Base-by-base conservation (phyloP, 2,113 vertebrate genomes). In the Puma concolor region DNA sequence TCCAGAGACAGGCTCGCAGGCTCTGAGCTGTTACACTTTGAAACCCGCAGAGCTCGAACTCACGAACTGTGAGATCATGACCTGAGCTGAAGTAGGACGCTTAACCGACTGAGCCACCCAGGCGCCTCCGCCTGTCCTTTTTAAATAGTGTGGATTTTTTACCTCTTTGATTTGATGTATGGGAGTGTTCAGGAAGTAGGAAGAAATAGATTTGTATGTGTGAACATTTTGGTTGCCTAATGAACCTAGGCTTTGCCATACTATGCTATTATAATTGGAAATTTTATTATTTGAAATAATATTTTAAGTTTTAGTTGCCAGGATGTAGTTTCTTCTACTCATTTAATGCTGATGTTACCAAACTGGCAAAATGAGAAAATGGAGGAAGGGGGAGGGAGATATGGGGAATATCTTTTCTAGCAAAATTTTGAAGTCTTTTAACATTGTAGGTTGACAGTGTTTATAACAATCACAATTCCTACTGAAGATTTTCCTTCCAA, bases 201-300 rank as follows among this genome's bases (percentile, higher is more conserved):
- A 66, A 80, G 15, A 63, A 77, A 14, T 72, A 95, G 38, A 41
- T 64, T 63, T 66, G 36, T 72, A 1, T 41, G 0, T 87, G 15
- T 76, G 7, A 71, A 21, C 84, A 33, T 80, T 96, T 92, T 96
- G 14, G 19, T 95, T 92, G 25, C n/a, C 7, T 84, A 17, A 81
- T 41, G 57, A 92, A 95, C n/a, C 31, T 72, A 72, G 81, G 4
- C 77, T 96, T 95, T 97, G 48, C 80, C n/a, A 7, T 64, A 9
- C 23, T 64, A 19, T 84, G 50, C 69, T 9, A 80, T 91, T 96
- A 63, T 83, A 80, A 69, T 84, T 41, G 36, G 60, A 79, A 88
- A 88, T 88, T 80, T 57, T 93, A 33, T 79, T 84, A 52, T 92
- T 94, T 87, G 38, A 88, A 69, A 74, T 93, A 36, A 21, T 91